Base-by-base conservation (phyloP, 2,888 invertebrate species). In the Catocala fraxini region DNA sequence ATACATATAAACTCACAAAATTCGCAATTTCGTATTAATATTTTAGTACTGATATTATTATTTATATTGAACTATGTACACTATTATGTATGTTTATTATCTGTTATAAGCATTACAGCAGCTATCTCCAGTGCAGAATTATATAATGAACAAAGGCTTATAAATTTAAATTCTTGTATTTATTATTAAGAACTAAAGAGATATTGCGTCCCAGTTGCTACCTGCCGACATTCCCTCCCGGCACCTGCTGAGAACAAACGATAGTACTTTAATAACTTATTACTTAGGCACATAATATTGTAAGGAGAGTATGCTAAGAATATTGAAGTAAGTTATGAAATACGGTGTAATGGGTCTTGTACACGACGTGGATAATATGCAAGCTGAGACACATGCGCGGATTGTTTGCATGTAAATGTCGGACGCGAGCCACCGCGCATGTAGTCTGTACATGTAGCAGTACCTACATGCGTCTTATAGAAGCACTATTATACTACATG, bases 181-280 rank as follows among this genome's bases (percentile, higher is more conserved):
- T 56, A 56, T 41, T 56, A 56, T 56, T n/a, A 56, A 48, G 41
- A 47, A 47, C 39, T 48, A 33, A 13, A 48, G 39, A 61, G 51
- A 42, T 61, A 55, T 51, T 12, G 41, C 39, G 9, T 42, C 13
- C 34, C 35, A 35, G 39, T 33, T 51, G 11, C 45, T 12, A 45
- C 55, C 39, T 6, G 46, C 42, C 34, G 45, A 25, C 39, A 35
- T 35, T 48, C 48, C 39, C 55, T 39, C 55, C 48, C 42, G 25
- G 12, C 39, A 35, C 13, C 39, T n/a, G 13, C 45, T 25, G 46
- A 4, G 43, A 56, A 64, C 52, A 56, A 49, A 53, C 53, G 56
- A 45, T 56, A 56, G 15, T 48, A 53, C 45, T 59, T 49, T 12
- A 49, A 48, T 56, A 51, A 64, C 45, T 64, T 53, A 59, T 64